Evolutionary conservation across 30 jellyfish, hydroid and myxozoan species (phyloP), one percentile per base, ranked within the genome.

Genomic region (Sanderia malayensis): DNA sequence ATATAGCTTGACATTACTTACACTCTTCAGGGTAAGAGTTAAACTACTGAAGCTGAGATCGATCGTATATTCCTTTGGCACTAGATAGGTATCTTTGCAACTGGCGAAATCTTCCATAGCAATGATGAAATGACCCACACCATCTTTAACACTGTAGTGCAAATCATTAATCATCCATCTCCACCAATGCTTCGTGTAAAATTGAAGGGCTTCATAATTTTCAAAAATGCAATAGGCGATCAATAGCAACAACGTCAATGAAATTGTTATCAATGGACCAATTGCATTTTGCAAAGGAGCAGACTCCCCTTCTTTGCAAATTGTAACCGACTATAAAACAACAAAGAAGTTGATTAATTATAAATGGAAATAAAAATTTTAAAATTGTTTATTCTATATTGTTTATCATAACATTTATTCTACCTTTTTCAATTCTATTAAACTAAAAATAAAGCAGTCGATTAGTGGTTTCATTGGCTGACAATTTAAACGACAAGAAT

Each of bases 251-350:
- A 62, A 0, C 32, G 62, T 52, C 26, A 76, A 44, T 20, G 44
- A 10, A 46, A 76, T 64, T 33, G 88, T 49, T 17, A 49, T 55
- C 0, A 76, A 15, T 13, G 88, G 88, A 47, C 79, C 79, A 30
- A 64, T 61, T 10, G 88, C 88, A 62, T 62, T 76, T 49, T 62
- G 79, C 34, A 45, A 17, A 17, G 88, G 88, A 3, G 88, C 88
- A 2, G 88, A 76, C 44, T 76, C 88, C 9, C 88, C 88, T 44
- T 76, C 80, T 22, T 55, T 33, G 64, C 88, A 76, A 2, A 61
- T 62, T 46, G 79, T 25, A 28, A 64, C 32, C 0, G 31, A n/a
- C 88, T 76, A 31, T 23, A 49, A 31, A 17, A 46, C 21, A 44
- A 57, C 8, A 6, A 57, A 9, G n/a, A 19, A 57, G 68, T 57